These are phyloP conservation scores for Cecropterus lyciades DNA, from an alignment of 1,140 invertebrate genomes.

Conservation along the genomic window DNA sequence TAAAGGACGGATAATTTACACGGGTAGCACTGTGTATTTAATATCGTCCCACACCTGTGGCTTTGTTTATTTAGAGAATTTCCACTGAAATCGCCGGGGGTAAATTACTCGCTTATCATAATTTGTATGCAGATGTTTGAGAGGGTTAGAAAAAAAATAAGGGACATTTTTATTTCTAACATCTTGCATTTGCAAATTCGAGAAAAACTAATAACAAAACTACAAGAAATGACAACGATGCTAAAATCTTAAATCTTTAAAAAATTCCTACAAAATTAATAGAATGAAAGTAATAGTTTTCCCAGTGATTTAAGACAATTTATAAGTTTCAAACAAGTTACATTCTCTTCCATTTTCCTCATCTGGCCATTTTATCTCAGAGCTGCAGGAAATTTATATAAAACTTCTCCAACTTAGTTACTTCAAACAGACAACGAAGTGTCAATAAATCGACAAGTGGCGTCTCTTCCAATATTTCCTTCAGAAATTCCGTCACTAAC, in stretches of 20 bases:
- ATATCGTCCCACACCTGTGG: constrained; percentile 33
- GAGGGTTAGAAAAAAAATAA: background rate
- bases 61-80: constrained; percentile 35
- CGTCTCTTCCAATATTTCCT: constrained; percentile 28
- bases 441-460: constrained; percentile 36
- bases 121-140: background rate
- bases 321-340: constrained; percentile 4
- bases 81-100: constrained; percentile 12
- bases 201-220: no score
- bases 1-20: constrained; percentile 35
- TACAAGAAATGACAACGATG: no score
- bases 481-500: constrained; percentile 30
- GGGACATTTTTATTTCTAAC: no score
- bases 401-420: constrained; percentile 21
- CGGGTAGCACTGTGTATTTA: constrained; percentile 27
- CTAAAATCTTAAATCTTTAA: background rate
- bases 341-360: background rate
- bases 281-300: background rate
- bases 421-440: constrained; percentile 27
- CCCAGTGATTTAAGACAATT: background rate
- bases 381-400: constrained; percentile 13
- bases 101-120: constrained; percentile 23
- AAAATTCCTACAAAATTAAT: no score
- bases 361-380: constrained; percentile 3
- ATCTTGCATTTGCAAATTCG: no score